Base-by-base conservation (phyloP, 2,113 vertebrate genomes). In the Leucosticte australis region DNA sequence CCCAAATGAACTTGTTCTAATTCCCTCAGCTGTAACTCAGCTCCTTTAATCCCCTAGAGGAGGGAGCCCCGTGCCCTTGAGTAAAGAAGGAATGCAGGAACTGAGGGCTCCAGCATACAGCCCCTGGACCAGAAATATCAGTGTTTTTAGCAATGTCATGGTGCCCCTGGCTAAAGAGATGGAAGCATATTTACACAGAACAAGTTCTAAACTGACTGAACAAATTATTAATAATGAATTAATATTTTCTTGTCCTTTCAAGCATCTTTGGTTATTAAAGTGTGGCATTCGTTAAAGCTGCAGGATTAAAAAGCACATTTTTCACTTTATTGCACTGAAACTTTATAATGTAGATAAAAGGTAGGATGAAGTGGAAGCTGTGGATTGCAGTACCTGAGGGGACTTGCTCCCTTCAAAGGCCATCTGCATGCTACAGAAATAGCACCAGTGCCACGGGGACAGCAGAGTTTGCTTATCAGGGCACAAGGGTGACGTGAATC, bases 11-110 rank as follows among this genome's bases (percentile, higher is more conserved):
- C 9, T 11, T 1, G 0, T 22, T 83, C 31, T 6, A 35, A 22
- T 37, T 37, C 15, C 19, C 27, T 64, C 15, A 6, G 30, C 5
- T 75, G 56, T 20, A 80, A 52, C 57, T 90, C n/a, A 35, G 2
- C 6, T 5, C 37, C 55, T 80, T 86, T 31, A 65, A 41, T 35
- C 2, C 5, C 19, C 0, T 0, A 21, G 59, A 37, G n/a, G n/a
- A 76, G 41, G 41, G 39, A 76, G 44, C 67, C 41, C 35, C 0
- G 3, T 2, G 12, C 18, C 0, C 0, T 7, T 4, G 41, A 19
- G 35, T 4, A 1, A 50, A 70, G 39, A 28, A 31, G 37, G 31
- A 56, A 11, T 0, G 21, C 22, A 49, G 18, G 5, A 1, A 3
- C 0, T 4, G 27, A 60, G 49, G 83, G 44, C 87, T 68, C 23